Evolutionary conservation across 2,113 vertebrate genomes (phyloP).

Genomic region (Himantopus leucocephalus): DNA sequence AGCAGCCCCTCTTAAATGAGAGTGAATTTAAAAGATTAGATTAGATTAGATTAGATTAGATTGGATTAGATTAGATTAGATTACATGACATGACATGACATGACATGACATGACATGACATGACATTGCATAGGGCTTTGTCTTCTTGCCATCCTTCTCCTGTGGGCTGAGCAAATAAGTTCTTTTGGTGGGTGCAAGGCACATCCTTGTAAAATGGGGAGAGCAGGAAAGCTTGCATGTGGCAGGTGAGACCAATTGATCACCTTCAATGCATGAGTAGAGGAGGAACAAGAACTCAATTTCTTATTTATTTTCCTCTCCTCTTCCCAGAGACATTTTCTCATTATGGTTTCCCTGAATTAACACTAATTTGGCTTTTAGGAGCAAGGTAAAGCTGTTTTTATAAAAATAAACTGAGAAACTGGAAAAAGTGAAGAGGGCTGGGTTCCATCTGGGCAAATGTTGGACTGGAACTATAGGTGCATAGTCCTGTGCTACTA

Average conservation of each 20-base stretch:
- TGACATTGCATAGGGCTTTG: neutral
- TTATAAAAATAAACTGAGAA: neutral
- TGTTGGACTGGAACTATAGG: neutral
- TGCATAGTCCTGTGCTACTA: neutral
- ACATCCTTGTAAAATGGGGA: neutral
- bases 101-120: too few species aligned
- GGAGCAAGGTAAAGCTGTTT: neutral
- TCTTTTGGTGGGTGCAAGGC: neutral
- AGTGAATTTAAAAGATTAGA: neutral
- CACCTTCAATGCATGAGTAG: neutral
- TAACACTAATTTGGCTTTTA: neutral
- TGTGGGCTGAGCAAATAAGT: neutral
- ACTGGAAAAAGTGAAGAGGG: neutral
- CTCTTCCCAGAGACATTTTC: neutral
- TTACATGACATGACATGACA: too few species aligned
- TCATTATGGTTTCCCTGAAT: neutral
- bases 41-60: neutral
- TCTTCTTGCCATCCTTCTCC: neutral
- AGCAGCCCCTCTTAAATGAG: neutral
- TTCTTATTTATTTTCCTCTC: neutral
- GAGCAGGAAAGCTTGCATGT: neutral
- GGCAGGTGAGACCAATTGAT: neutral
- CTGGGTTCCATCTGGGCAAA: neutral
- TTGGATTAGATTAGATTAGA: neutral
- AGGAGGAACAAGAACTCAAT: neutral